Evolutionary conservation across 1,140 invertebrate species (phyloP).

Genomic region (Camponotus vicinus): DNA sequence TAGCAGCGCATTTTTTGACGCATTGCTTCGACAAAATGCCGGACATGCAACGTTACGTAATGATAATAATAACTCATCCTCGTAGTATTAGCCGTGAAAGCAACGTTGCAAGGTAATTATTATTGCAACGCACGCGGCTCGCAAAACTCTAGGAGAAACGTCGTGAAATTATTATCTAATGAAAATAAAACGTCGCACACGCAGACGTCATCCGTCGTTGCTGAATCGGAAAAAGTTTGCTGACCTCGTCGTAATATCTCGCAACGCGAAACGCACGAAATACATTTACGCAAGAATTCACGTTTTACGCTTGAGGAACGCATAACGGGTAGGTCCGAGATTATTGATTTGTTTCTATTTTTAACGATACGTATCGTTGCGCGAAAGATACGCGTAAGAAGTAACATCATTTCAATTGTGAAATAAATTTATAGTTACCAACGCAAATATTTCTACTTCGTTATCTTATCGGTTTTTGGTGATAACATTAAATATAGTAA

Average conservation of each 20-base stretch:
- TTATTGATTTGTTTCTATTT: slow-evolving; percentile 54
- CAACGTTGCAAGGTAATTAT: slow-evolving; percentile 16
- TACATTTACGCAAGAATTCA: slow-evolving; percentile 44
- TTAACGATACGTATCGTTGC: slow-evolving; percentile 7
- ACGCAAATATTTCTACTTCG: background rate
- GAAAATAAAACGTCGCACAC: slow-evolving; percentile 15
- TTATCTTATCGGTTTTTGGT: background rate
- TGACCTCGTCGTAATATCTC: slow-evolving; percentile 7
- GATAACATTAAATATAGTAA: background rate
- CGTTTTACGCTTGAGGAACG: slow-evolving; percentile 43
- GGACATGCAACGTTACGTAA: slow-evolving; percentile 31
- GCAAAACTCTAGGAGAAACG: slow-evolving; percentile 10
- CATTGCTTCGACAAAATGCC: background rate
- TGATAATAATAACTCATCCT: slow-evolving; percentile 45
- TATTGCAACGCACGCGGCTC: background rate
- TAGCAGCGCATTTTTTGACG: background rate
- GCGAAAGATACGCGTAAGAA: slow-evolving; percentile 10
- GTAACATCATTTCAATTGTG: background rate
- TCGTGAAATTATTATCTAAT: slow-evolving; percentile 47
- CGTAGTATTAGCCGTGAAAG: slow-evolving; percentile 34
- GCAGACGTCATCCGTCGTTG: background rate
- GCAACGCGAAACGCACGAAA: slow-evolving; percentile 34
- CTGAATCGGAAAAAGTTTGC: slow-evolving; percentile 45
- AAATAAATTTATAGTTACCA: background rate
- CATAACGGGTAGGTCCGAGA: slow-evolving; percentile 14